A percentile compares a stretch with the other conserved stretches of the same genome.
phyloP scores from a whole-genome alignment of 2,113 vertebrate genomes.

The Pelecanoides urinatrix region DNA sequence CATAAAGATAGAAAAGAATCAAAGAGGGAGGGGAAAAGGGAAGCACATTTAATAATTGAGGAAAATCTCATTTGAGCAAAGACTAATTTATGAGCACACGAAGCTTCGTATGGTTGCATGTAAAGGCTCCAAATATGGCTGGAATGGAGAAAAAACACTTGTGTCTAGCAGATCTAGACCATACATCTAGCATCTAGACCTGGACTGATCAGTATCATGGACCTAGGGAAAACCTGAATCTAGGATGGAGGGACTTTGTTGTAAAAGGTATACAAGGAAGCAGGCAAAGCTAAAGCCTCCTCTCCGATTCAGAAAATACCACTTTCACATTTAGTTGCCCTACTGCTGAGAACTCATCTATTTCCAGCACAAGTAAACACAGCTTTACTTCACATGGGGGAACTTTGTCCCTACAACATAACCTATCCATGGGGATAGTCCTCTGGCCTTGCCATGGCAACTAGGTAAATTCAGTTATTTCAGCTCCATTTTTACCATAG shows the following conservation, averaged over 20 bases:
- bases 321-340: neutral
- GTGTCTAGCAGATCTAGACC: neutral
- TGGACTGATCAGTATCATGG: neutral
- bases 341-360: neutral
- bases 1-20: neutral
- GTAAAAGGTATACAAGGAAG: neutral
- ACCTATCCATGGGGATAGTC: neutral
- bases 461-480: neutral
- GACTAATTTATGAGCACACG: neutral
- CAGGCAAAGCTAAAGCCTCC: neutral
- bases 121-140: neutral
- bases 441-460: neutral
- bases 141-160: neutral
- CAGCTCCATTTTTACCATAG: neutral
- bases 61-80: conserved; percentile 25
- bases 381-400: neutral
- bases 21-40: neutral
- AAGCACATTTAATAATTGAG: neutral
- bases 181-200: neutral
- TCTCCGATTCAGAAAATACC: neutral
- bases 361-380: neutral
- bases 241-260: neutral
- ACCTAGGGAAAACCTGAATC: neutral
- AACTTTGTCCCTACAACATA: neutral
- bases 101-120: neutral